A percentile compares a stretch with the other conserved stretches of the same genome.
These are phyloP conservation scores for Andrena camellia DNA, from an alignment of 2,888 invertebrate genomes.

Conservation along the genomic window DNA sequence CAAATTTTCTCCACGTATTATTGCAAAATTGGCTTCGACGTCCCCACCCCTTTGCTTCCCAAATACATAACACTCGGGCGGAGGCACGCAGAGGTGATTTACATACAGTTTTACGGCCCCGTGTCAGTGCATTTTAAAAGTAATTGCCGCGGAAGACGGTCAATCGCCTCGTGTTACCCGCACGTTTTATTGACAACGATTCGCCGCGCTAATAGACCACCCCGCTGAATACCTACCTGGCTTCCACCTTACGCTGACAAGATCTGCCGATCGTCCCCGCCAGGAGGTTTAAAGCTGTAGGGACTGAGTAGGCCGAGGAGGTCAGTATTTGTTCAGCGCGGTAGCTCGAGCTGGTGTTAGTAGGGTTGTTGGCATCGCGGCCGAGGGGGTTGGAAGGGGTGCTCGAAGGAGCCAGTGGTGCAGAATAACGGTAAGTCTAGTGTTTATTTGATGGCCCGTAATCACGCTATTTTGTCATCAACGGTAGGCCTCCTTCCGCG, in stretches of 20 bases:
- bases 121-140: constrained; percentile 4
- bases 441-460: constrained; percentile 84
- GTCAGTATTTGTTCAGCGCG: constrained; percentile 73
- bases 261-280: constrained; percentile 53
- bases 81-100: constrained; percentile 7
- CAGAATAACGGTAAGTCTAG: constrained; percentile 83
- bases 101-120: constrained; percentile 14
- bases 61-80: constrained; percentile 18
- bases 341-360: constrained; percentile 42
- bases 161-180: not conserved
- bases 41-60: not conserved
- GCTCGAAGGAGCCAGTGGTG: constrained; percentile 78
- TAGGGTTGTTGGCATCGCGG: constrained; percentile 72
- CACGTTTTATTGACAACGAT: constrained; percentile 49
- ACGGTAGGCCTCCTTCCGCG: constrained; percentile 80
- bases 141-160: constrained; percentile 16
- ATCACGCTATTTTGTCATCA: constrained; percentile 85
- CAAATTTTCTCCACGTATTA: not conserved
- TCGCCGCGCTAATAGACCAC: constrained; percentile 10
- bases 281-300: constrained; percentile 49
- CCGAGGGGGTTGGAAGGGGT: constrained; percentile 44
- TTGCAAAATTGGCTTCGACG: not conserved
- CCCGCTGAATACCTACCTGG: constrained; percentile 20
- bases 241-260: constrained; percentile 35
- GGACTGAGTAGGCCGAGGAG: constrained; percentile 47